Evolutionary conservation across 2,113 vertebrate genomes (phyloP), one percentile per base, ranked within the genome.

Genomic region (Laticauda colubrina): DNA sequence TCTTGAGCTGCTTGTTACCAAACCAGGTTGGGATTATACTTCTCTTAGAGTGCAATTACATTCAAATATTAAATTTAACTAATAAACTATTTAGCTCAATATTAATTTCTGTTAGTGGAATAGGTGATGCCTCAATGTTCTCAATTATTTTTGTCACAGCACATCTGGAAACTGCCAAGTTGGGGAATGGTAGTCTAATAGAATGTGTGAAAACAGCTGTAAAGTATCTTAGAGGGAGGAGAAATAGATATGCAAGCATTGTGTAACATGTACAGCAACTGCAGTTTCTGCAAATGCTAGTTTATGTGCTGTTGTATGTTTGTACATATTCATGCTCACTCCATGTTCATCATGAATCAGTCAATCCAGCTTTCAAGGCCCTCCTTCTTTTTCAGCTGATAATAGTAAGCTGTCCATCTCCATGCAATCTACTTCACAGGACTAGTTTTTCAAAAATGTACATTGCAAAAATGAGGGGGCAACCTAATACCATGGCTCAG

Each of bases 161-260:
- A 64, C 10, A 64, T 64, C 61, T 64, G 10, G 11, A 64, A 64
- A 64, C 26, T 64, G 9, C 61, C 26, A 64, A n/a, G 61, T 64
- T 64, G 61, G 61, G 61, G 26, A 64, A 64, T n/a, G 61, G 26
- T 14, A 90, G 90, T 45, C 95, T 89, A 91, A 43, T 69, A 69
- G 11, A n/a, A 69, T 14, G 7, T 10, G 29, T 69, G 12, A n/a
- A 69, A 64, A n/a, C 10, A n/a, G 11, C 26, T 64, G 26, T n/a
- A 64, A 64, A 64, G 4, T 64, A n/a, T 64, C 61, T n/a, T 69
- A 69, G 11, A n/a, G 26, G 29, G 26, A 69, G 29, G 61, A 69
- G 61, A 69, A n/a, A 14, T 69, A 4, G 61, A 69, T n/a, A 69
- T 69, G 61, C 12, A n/a, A 14, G 61, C 29, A 69, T n/a, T n/a